These are phyloP conservation scores for Tenebrosternarchus preto DNA, from an alignment of 2,113 vertebrate species.

Conservation along the genomic window DNA sequence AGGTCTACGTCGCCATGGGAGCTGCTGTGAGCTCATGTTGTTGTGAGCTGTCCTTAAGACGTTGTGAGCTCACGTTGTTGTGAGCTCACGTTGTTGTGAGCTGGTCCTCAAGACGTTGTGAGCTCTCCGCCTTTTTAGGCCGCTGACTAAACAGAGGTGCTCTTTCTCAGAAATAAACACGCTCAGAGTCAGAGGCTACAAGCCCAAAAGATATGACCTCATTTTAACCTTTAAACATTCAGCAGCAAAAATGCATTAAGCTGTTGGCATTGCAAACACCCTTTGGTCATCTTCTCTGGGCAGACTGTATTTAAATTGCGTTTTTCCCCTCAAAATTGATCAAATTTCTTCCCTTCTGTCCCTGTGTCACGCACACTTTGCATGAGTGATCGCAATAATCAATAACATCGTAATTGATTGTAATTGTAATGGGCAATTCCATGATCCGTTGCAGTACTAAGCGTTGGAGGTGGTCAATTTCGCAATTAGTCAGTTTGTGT, in stretches of 20 bases:
- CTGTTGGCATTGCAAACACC: neutral
- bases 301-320: neutral
- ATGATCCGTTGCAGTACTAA: constrained; percentile 39
- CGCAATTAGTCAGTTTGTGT: constrained; percentile 25
- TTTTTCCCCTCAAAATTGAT: neutral
- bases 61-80: no score
- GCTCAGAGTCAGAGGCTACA: neutral
- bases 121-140: no score
- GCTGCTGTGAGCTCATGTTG: no score
- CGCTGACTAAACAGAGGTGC: no score
- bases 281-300: neutral
- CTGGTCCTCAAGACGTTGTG: no score
- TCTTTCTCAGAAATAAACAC: no score
- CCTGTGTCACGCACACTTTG: neutral
- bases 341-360: neutral
- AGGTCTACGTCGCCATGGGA: no score
- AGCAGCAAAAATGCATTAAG: neutral
- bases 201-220: no score
- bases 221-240: neutral
- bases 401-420: constrained; percentile 25
- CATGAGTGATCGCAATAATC: constrained; percentile 1
- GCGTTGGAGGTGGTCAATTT: constrained; percentile 45
- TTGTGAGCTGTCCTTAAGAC: no score
- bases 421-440: constrained; percentile 50
- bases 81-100: no score